Percentiles rank a stretch among this genome's conserved stretches.
phyloP scores from a whole-genome alignment of 2,888 invertebrate genomes.

The Macrostomum cliftonense region DNA sequence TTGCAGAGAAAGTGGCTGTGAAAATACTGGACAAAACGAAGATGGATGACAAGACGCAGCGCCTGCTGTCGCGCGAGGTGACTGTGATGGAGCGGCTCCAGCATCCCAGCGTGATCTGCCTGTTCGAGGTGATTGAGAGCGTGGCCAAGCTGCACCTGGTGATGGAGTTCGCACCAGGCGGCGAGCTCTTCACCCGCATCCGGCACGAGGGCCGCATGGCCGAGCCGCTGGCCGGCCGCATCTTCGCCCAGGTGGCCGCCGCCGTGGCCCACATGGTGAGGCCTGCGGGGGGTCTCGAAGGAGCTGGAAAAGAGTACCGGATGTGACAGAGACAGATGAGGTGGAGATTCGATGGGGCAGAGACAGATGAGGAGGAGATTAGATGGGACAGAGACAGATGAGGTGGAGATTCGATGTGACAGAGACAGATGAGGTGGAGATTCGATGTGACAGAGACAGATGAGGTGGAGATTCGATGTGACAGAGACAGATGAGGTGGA shows the following conservation, averaged over 20 bases:
- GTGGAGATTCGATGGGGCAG: too few relatives aligned
- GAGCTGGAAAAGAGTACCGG: too few relatives aligned
- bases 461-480: too few relatives aligned
- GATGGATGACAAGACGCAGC: slow-evolving; percentile 50
- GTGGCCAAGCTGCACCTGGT: slow-evolving; percentile 53
- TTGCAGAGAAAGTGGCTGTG: slow-evolving; percentile 54
- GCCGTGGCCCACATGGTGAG: slow-evolving; percentile 55
- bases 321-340: too few relatives aligned
- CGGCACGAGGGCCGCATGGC: slow-evolving; percentile 49
- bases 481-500: too few relatives aligned
- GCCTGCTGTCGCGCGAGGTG: slow-evolving; percentile 50
- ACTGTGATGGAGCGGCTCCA: slow-evolving; percentile 51
- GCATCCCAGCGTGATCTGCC: slow-evolving; percentile 53
- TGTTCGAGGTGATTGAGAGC: slow-evolving; percentile 47
- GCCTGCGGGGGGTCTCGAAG: too few relatives aligned
- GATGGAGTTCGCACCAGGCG: slow-evolving; percentile 55
- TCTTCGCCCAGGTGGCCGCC: slow-evolving; percentile 52
- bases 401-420: too few relatives aligned
- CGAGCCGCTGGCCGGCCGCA: slow-evolving; percentile 48
- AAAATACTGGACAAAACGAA: slow-evolving; percentile 55
- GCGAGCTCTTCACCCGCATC: slow-evolving; percentile 54
- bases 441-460: too few relatives aligned
- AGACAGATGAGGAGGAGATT: too few relatives aligned
- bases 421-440: too few relatives aligned
- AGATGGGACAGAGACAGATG: too few relatives aligned